Evolutionary conservation across 2,113 vertebrate genomes (phyloP), one percentile per base, ranked within the genome.

Genomic region (Corydoras sp.): DNA sequence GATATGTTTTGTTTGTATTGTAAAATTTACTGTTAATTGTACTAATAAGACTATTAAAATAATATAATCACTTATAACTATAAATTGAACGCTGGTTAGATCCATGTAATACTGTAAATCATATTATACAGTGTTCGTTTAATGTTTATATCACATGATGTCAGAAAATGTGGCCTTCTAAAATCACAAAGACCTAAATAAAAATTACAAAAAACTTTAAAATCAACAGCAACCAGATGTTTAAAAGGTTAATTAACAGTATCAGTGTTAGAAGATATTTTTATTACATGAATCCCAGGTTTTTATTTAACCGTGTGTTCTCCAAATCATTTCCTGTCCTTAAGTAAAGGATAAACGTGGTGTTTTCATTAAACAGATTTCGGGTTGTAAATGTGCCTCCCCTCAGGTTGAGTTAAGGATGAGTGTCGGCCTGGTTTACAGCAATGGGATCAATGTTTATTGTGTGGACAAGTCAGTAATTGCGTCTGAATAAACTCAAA

Each of bases 391-490:
- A 65, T 59, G 62, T n/a, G 61, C 2, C 14, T n/a, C 13, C 14
- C 54, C 54, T 56, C 89, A 88, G 86, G 84, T 89, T 83, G 88
- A 88, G 91, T 91, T 88, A 84, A 89, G 85, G 84, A 85, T 89
- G 89, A 92, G 91, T 88, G 85, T 85, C 84, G 86, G 67, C 15
- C 51, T 50, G 78, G 73, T 76, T 81, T 90, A 89, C 90, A 89
- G 92, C 93, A 93, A 90, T 87, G 88, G 90, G 90, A 92, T 91
- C 90, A 90, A 90, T 93, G 92, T 93, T 93, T 90, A 94, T 92
- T 94, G 92, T 94, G 89, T 90, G 89, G 91, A 90, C 90, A 91
- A 92, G 90, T 91, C 82, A 84, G 86, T 91, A 90, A 91, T 91
- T 80, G 88, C 85, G 88, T 85, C 91, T 93, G 91, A 94, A 92